Conservation (phyloP, 2,113 vertebrate genomes). For the Mustelus asterias region DNA sequence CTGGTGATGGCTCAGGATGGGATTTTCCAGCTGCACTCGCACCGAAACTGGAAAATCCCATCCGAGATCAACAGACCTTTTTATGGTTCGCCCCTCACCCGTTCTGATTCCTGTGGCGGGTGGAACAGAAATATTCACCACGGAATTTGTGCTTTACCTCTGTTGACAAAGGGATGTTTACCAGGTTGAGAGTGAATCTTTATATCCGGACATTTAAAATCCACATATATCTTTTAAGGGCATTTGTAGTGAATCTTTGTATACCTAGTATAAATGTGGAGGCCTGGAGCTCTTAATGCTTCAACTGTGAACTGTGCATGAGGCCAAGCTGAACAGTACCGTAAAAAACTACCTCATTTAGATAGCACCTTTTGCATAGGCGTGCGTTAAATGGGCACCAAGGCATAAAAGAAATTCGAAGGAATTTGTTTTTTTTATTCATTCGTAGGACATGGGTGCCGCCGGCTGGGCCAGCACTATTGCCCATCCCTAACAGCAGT, state of each 20-base stretch:
- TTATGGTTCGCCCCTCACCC: too few species aligned
- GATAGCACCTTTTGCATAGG: background rate
- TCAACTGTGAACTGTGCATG: background rate
- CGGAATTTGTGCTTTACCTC: background rate
- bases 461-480: too few species aligned
- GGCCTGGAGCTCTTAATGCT: background rate
- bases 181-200: background rate
- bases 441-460: too few species aligned
- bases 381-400: background rate
- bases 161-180: background rate
- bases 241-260: background rate
- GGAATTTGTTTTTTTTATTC: too few species aligned
- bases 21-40: too few species aligned
- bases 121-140: too few species aligned
- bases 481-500: too few species aligned
- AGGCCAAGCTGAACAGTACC: background rate
- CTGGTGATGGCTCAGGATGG: background rate
- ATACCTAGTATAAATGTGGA: background rate
- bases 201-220: background rate
- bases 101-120: too few species aligned
- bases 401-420: background rate
- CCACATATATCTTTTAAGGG: background rate
- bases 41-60: too few species aligned
- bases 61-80: too few species aligned
- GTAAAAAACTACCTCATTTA: background rate